Evolutionary conservation across 2,888 invertebrate genomes (phyloP).

Genomic region (Mactromeris polynyma): DNA sequence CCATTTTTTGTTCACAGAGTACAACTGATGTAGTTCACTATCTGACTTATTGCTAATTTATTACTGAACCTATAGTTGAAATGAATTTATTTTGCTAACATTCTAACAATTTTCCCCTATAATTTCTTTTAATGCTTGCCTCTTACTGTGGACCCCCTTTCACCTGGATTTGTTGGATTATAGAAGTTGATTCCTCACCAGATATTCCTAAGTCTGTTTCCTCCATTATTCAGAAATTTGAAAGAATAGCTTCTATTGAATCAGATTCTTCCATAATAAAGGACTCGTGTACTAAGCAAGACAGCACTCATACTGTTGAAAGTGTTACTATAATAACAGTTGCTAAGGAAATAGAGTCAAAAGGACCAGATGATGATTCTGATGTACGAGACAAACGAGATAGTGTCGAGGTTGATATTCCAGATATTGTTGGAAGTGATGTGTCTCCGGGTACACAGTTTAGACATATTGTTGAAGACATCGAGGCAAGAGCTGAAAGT

Average conservation of each 20-base stretch:
- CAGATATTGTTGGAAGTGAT: constrained; percentile 41
- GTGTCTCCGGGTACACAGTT: constrained; percentile 63
- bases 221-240: constrained; percentile 77
- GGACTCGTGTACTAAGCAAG: constrained; percentile 26
- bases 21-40: background rate
- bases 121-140: constrained; percentile 59
- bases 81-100: constrained; percentile 33
- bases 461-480: constrained; percentile 72
- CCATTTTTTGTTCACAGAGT: constrained; percentile 22
- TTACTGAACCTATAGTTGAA: background rate
- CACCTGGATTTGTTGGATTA: constrained; percentile 16
- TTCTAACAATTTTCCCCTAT: constrained; percentile 48
- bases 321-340: constrained; percentile 4
- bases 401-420: constrained; percentile 52
- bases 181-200: constrained; percentile 63
- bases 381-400: constrained; percentile 24
- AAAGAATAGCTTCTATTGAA: constrained; percentile 65
- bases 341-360: constrained; percentile 13
- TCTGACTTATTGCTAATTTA: background rate
- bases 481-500: constrained; percentile 71
- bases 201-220: constrained; percentile 74
- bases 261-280: constrained; percentile 45
- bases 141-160: constrained; percentile 37
- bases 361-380: background rate
- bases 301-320: constrained; percentile 8